phyloP scores from a whole-genome alignment of 2,888 invertebrate genomes.

The Melanostoma mellinum region DNA sequence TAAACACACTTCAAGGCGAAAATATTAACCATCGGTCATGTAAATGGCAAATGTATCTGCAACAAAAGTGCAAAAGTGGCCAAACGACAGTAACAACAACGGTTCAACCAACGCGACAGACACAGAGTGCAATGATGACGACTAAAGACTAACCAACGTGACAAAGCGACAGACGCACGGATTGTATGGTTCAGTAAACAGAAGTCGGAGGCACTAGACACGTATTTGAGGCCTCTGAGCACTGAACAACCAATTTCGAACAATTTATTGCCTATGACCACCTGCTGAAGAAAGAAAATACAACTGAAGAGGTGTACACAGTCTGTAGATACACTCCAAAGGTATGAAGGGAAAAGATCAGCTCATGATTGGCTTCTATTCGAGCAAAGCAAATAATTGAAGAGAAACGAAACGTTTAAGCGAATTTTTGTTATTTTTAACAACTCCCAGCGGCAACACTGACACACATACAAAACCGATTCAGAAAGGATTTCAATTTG shows the following conservation, averaged over 20 bases:
- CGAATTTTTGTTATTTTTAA: no score
- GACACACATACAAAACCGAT: background rate
- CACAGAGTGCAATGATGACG: background rate
- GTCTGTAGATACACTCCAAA: background rate
- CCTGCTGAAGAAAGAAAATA: conserved; percentile 40
- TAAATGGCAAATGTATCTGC: conserved; percentile 42
- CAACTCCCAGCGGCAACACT: no score
- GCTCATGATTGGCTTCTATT: no score
- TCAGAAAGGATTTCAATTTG: conserved; percentile 28
- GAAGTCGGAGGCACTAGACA: conserved; percentile 9
- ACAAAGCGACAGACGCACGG: conserved; percentile 4
- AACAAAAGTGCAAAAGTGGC: conserved; percentile 39
- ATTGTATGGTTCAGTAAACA: conserved; percentile 10
- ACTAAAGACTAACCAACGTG: background rate
- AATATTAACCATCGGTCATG: conserved; percentile 47
- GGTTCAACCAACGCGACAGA: background rate
- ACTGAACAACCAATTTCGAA: conserved; percentile 39
- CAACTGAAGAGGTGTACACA: no score
- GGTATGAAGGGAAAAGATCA: no score
- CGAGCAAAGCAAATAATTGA: no score
- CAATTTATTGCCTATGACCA: conserved; percentile 64
- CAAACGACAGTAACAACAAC: conserved; percentile 31
- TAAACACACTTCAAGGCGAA: conserved; percentile 35
- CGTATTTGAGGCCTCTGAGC: conserved; percentile 36
- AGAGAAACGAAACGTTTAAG: no score